A percentile compares a stretch with the other conserved stretches of the same genome.
phyloP scores from a whole-genome alignment of 2,113 vertebrate genomes.

The Cranoglanis bouderius region DNA sequence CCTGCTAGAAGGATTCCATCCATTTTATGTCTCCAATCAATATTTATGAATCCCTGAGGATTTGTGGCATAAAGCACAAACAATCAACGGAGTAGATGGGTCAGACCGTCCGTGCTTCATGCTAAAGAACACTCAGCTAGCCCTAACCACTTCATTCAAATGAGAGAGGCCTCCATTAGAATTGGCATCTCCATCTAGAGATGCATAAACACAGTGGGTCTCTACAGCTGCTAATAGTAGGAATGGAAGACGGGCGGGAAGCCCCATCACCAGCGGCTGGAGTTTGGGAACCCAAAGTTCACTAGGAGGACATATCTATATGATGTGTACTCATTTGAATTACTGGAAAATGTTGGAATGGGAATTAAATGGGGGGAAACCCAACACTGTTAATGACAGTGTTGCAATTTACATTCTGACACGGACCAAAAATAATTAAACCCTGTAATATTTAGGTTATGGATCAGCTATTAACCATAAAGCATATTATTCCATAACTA shows the following conservation, averaged over 20 bases:
- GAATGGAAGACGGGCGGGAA: conserved; percentile 2
- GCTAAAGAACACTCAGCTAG: conserved; percentile 49
- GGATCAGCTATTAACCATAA: neutral
- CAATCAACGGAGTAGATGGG: conserved; percentile 65
- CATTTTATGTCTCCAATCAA: conserved; percentile 96
- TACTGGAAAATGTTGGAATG: neutral
- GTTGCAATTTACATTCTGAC: neutral
- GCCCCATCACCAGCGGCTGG: neutral
- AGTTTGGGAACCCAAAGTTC: neutral
- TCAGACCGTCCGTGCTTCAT: neutral
- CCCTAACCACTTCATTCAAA: conserved; percentile 49
- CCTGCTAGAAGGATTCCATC: conserved; percentile 87
- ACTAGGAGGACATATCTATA: neutral
- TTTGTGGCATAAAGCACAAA: conserved; percentile 88
- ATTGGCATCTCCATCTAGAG: conserved; percentile 26
- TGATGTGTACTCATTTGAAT: neutral
- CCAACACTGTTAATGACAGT: neutral
- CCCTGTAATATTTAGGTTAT: neutral
- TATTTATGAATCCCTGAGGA: conserved; percentile 99
- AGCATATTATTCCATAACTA: neutral
- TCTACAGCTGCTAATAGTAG: conserved; percentile 33
- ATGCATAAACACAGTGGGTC: conserved; percentile 37
- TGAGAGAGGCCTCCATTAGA: conserved; percentile 45
- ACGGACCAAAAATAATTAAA: neutral
- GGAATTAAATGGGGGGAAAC: neutral